Conservation (phyloP, 2,888 invertebrate species). For the Drosophila kanekoi region DNA sequence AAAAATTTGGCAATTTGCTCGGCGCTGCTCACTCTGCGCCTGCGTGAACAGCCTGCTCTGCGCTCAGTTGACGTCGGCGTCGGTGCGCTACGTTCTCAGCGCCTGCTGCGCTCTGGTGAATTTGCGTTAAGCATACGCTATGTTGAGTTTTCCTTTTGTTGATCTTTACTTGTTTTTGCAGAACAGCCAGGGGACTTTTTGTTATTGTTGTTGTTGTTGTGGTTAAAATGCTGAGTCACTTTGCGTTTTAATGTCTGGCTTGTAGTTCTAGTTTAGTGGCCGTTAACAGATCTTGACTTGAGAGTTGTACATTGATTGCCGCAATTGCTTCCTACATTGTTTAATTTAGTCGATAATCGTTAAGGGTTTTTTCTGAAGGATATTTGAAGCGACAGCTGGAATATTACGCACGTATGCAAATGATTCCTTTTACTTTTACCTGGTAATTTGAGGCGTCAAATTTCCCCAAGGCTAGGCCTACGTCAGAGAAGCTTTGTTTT, state of each 20-base stretch:
- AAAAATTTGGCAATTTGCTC: constrained; percentile 60
- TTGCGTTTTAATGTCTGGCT: constrained; percentile 34
- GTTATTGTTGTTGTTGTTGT: constrained; percentile 16
- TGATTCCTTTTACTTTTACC: constrained; percentile 40
- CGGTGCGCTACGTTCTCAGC: constrained; percentile 38
- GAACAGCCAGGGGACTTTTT: constrained; percentile 36
- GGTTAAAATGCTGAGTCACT: constrained; percentile 62
- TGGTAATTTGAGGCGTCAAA: not conserved
- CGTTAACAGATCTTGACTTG: constrained; percentile 46
- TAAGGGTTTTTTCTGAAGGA: constrained; percentile 68
- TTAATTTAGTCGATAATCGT: constrained; percentile 37
- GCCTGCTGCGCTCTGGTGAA: constrained; percentile 48
- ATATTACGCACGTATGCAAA: constrained; percentile 9
- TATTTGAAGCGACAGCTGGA: constrained; percentile 45
- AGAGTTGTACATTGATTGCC: constrained; percentile 24
- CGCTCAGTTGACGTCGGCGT: constrained; percentile 9
- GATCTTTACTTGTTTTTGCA: constrained; percentile 34
- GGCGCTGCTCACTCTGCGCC: constrained; percentile 15
- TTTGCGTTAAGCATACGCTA: constrained; percentile 35
- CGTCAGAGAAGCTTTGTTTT: not conserved
- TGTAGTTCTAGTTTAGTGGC: constrained; percentile 59
- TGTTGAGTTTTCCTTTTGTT: constrained; percentile 67
- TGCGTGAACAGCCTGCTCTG: constrained; percentile 13
- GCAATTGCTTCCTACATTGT: constrained; percentile 65
- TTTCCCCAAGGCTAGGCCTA: constrained; percentile 9